Evolutionary conservation across 2,797 vertebrate genomes (phyloP), one percentile per base, ranked within the genome.

Genomic region (Steatocranus sp.): DNA sequence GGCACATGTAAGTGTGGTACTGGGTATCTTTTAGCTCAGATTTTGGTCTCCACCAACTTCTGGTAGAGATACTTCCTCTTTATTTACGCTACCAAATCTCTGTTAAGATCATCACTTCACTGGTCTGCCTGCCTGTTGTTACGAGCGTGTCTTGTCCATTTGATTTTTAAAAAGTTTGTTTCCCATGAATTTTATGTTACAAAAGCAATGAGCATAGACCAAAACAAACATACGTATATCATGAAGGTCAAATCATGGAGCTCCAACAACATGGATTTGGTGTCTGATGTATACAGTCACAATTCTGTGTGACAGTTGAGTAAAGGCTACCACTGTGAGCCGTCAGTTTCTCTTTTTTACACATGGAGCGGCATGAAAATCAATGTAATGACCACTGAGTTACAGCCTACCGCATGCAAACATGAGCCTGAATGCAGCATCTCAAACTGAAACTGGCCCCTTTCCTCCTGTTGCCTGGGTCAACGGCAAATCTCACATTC

Each of bases 381-480:
- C 46, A 63, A 78, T 80, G 86, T 80, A 76, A 83, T 84, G 58
- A 83, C 80, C 83, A 50, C 61, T 79, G 84, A 91, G 88, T 90
- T 73, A 74, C 83, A 79, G 78, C 81, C 77, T 11, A 27, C 83
- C 82, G 73, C 81, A 86, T 88, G 93, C 89, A 89, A 85, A 90
- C 92, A 88, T 15, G 66, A 82, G 81, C 80, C 84, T 89, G 91
- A 94, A 92, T 89, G 86, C 90, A 79, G 75, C 76, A 32, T 32
- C 83, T 87, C 74, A 91, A 89, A 95, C 80, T 76, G 32, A 93
- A 94, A 76, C 83, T 77, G 87, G 89, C 86, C 91, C 81, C 80
- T 84, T 83, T 92, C 85, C 86, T 94, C 91, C 90, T 86, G 93
- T 95, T 94, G 95, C 93, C 95, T 85, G 85, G 91, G 89, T 95